Conservation (phyloP, 2,888 invertebrate species). For the Melinaea marsaeus region DNA sequence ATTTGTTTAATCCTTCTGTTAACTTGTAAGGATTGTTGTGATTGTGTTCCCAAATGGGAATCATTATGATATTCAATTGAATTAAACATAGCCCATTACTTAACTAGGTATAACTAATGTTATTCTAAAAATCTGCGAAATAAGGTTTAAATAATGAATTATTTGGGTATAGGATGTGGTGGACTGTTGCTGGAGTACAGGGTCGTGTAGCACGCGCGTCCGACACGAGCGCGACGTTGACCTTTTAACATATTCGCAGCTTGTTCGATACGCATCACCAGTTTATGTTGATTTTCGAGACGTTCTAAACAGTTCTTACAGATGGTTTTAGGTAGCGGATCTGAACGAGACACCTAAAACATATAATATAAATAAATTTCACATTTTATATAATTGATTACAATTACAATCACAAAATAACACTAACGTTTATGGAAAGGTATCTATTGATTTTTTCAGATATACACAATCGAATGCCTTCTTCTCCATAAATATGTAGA, state of each 20-base stretch:
- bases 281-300: conserved; percentile 76
- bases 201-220: conserved; percentile 43
- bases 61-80: neutral
- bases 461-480: conserved; percentile 84
- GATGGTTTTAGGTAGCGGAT: conserved; percentile 84
- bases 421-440: conserved; percentile 86
- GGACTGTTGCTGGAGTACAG: conserved; percentile 44
- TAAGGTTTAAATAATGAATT: conserved; percentile 9
- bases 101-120: conserved; percentile 1
- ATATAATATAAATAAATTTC: conserved; percentile 6
- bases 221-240: conserved; percentile 47
- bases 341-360: conserved; percentile 79
- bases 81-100: conserved; percentile 1
- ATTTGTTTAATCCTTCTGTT: neutral
- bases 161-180: conserved; percentile 37
- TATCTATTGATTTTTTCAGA: conserved; percentile 89
- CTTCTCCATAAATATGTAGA: conserved; percentile 89
- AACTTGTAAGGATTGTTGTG: too few species aligned
- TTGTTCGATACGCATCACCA: conserved; percentile 69
- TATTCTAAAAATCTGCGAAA: neutral
- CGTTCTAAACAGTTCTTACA: conserved; percentile 79
- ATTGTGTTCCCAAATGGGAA: too few species aligned
- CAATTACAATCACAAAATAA: conserved; percentile 1
- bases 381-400: neutral
- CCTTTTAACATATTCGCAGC: conserved; percentile 64